Conservation (phyloP, 1,140 invertebrate species). For the Potamilus streckersoni region DNA sequence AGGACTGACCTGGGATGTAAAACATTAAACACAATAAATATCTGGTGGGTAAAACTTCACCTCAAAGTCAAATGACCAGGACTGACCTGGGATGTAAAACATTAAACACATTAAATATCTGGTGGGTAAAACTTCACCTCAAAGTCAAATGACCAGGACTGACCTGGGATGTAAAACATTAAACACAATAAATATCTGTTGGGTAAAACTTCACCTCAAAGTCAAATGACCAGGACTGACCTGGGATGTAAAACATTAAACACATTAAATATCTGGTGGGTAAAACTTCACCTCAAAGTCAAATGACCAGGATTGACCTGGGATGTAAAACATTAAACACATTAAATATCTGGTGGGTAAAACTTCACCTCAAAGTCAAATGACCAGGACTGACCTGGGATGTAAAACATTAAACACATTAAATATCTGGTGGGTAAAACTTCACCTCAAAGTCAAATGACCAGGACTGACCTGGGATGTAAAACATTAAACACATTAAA, state of each 20-base stretch:
- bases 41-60: slow-evolving; percentile 99
- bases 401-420: no score
- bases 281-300: slow-evolving; percentile 99
- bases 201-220: slow-evolving; percentile 99
- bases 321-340: slow-evolving; percentile 35
- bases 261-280: slow-evolving; percentile 80
- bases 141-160: slow-evolving; percentile 93
- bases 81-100: slow-evolving; percentile 76
- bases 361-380: slow-evolving; percentile 99
- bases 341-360: slow-evolving; percentile 98
- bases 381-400: slow-evolving; percentile 88
- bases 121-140: slow-evolving; percentile 99
- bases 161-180: slow-evolving; percentile 72
- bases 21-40: slow-evolving; percentile 27
- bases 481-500: no score
- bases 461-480: slow-evolving; percentile 85
- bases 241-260: slow-evolving; percentile 68
- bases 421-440: slow-evolving; percentile 94
- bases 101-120: slow-evolving; percentile 70
- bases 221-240: slow-evolving; percentile 90
- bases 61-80: slow-evolving; percentile 94
- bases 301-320: slow-evolving; percentile 92
- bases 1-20: slow-evolving; percentile 80
- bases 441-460: slow-evolving; percentile 97
- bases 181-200: slow-evolving; percentile 81